Base-by-base conservation (phyloP, 2,888 invertebrate genomes). In the Criorhina ranunculi region DNA sequence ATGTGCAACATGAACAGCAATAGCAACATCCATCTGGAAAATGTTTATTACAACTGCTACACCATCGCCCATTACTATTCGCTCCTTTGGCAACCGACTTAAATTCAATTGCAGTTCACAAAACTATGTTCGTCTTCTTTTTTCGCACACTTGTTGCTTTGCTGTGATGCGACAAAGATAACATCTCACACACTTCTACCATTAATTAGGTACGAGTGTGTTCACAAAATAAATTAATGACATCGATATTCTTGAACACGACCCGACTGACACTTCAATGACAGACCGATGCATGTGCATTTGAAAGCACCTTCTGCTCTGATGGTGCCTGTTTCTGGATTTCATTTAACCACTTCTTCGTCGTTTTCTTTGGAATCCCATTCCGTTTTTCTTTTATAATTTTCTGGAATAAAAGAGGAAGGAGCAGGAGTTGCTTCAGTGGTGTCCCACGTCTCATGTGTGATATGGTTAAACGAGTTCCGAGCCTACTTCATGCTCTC, bases 401-500 rank as follows among this genome's bases (percentile, higher is more conserved):
- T 62, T 62, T 62, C 60, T 62, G 19, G 33, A 19, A 40, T 31
- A 42, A 17, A n/a, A 59, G 19, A 19, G 33, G n/a, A 19, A 35
- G 19, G n/a, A 19, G 19, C 4, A 24, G 24, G 1, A 46, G 33
- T 2, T 31, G 29, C 51, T 35, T 17, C 55, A 11, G 29, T n/a
- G n/a, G n/a, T n/a, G n/a, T n/a, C n/a, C n/a, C 51, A 12, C 19
- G 19, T 19, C 3, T 40, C 72, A 51, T 40, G 60, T 72, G 72
- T 51, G 49, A 60, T 72, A 70, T 60, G 37, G 49, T 51, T 37
- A 72, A 72, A 72, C 37, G 49, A 42, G 72, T 72, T 72, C 40
- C 11, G 1, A 4, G 8, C 33, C 57, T 29, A 3, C 33, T 53
- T 4, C 33, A 4, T 24, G 17, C 8, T 15, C 33, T 42, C 42